phyloP scores from a whole-genome alignment of 2,797 vertebrate species.

The Tinamus major region DNA sequence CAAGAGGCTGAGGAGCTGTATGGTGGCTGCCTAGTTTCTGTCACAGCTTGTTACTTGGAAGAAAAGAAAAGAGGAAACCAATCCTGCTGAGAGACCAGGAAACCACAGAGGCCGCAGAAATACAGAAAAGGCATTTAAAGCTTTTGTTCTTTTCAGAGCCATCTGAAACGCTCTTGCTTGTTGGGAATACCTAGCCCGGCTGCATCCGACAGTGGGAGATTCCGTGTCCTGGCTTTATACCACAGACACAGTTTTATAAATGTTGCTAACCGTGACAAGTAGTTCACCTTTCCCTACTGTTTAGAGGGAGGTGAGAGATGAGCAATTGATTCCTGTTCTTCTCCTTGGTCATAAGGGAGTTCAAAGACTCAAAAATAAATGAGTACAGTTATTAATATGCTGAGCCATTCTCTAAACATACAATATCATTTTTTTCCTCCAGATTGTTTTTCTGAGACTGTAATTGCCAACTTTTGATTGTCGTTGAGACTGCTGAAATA shows the following conservation, averaged over 20 bases:
- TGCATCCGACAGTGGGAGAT: background rate
- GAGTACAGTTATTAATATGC: background rate
- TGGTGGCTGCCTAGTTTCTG: background rate
- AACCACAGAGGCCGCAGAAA: background rate
- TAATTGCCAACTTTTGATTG: background rate
- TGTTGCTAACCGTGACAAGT: fast-evolving
- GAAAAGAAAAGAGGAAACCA: background rate
- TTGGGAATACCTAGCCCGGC: background rate
- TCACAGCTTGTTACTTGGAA: background rate
- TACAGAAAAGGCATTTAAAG: background rate
- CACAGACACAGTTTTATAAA: fast-evolving
- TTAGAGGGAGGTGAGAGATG: fast-evolving
- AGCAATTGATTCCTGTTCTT: background rate
- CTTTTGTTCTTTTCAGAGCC: background rate
- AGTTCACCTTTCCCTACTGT: background rate
- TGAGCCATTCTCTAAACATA: background rate
- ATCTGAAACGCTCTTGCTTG: background rate
- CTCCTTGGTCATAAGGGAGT: background rate
- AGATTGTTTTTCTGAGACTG: background rate
- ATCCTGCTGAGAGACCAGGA: background rate
- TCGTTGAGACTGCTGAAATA: background rate
- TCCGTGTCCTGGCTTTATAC: fast-evolving
- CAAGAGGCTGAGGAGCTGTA: background rate
- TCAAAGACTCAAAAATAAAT: background rate
- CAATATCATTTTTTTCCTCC: background rate